Conservation (phyloP, 2,113 vertebrate genomes). For the Forbesichthys agassizii region DNA sequence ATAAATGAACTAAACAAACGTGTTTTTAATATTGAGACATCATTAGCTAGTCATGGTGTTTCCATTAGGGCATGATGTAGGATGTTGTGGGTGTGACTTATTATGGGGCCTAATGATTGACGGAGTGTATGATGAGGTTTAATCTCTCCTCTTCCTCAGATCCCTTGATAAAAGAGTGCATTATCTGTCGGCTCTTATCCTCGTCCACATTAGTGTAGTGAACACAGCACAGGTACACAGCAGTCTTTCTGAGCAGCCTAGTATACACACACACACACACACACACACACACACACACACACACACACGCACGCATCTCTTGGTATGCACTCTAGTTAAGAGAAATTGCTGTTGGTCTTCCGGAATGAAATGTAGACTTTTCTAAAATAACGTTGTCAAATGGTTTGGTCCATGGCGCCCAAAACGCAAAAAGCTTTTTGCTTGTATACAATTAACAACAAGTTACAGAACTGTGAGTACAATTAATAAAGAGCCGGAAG, state of each 20-base stretch:
- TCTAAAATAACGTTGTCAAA: too few species aligned
- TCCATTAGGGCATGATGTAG: background rate
- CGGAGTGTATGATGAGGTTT: background rate
- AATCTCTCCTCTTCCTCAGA: background rate
- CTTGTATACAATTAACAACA: too few species aligned
- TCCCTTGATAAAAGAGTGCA: constrained; percentile 7
- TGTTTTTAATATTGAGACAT: background rate
- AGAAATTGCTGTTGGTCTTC: background rate
- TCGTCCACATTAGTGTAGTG: constrained; percentile 1
- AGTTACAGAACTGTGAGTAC: too few species aligned
- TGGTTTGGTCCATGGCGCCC: too few species aligned
- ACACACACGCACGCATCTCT: background rate
- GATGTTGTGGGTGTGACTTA: background rate
- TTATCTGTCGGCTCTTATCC: constrained; percentile 7
- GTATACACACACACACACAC: background rate
- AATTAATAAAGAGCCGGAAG: too few species aligned
- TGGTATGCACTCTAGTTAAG: background rate
- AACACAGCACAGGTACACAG: background rate
- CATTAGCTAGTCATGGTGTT: background rate
- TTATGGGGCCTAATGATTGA: background rate
- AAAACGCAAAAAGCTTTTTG: too few species aligned
- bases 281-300: too few species aligned
- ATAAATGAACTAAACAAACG: background rate
- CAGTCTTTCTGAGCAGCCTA: background rate
- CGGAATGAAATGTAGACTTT: too few species aligned